Conservation (phyloP, 2,888 invertebrate genomes). For the Idaea dimidiata region DNA sequence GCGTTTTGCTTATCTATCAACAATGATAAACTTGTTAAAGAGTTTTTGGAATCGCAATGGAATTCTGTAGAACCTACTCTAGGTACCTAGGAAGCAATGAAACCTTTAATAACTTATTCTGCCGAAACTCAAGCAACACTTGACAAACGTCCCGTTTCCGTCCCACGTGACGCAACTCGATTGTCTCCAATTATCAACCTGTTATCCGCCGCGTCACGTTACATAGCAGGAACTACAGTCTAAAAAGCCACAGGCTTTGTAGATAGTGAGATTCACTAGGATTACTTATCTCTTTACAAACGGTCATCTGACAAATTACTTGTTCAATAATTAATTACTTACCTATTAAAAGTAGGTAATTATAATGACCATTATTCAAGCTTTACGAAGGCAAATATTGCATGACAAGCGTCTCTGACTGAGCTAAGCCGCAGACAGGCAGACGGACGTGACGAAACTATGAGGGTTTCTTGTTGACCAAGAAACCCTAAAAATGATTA, state of each 20-base stretch:
- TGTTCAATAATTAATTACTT: no score
- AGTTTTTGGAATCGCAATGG: background rate
- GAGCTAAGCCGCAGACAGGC: no score
- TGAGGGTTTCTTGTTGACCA: no score
- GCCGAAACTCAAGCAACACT: background rate
- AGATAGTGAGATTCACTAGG: background rate
- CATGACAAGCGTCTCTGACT: no score
- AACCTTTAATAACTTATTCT: background rate
- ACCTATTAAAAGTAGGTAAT: no score
- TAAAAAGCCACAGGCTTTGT: background rate
- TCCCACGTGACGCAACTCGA: slow-evolving; percentile 17
- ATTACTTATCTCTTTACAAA: background rate
- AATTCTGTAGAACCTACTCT: background rate
- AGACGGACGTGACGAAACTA: no score
- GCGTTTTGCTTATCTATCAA: background rate
- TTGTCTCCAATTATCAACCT: slow-evolving; percentile 25
- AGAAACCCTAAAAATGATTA: no score
- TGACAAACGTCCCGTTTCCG: slow-evolving; percentile 16
- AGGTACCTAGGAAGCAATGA: background rate
- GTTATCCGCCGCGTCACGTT: slow-evolving; percentile 12
- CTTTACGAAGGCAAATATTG: no score
- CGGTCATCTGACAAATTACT: no score
- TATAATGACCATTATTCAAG: no score
- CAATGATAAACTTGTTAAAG: background rate
- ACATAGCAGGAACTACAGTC: background rate